Percentiles rank a stretch among this genome's conserved stretches.
Conservation (phyloP, 30 jellyfish, hydroid and myxozoan species). For the Sanderia malayensis region DNA sequence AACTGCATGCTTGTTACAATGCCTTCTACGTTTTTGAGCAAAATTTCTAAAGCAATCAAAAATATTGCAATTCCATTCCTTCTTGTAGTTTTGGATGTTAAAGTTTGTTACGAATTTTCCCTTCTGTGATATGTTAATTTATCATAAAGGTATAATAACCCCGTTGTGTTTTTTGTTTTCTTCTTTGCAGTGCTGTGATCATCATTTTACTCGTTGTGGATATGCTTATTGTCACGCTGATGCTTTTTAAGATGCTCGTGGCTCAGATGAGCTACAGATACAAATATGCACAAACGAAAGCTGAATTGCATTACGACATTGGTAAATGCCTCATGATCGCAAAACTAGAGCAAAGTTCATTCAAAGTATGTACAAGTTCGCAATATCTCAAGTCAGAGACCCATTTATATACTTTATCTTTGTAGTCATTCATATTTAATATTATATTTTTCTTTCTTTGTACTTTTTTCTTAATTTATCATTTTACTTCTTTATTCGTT, state of each 20-base stretch:
- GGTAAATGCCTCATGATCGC: slow-evolving; percentile 69
- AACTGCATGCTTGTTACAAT: neutral
- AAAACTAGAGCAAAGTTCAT: slow-evolving; percentile 51
- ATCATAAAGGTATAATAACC: too few relatives aligned
- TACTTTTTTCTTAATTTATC: too few relatives aligned
- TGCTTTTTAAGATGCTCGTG: slow-evolving; percentile 80
- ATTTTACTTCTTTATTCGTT: neutral
- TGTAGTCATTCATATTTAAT: too few relatives aligned
- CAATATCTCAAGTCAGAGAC: too few relatives aligned
- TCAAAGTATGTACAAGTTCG: slow-evolving; percentile 48
- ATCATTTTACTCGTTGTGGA: slow-evolving; percentile 59
- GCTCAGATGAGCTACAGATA: slow-evolving; percentile 89
- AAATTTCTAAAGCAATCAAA: too few relatives aligned
- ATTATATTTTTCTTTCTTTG: neutral
- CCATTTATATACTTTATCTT: too few relatives aligned
- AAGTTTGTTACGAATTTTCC: too few relatives aligned
- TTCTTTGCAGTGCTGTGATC: slow-evolving; percentile 64
- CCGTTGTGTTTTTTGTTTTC: too few relatives aligned
- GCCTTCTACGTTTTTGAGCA: too few relatives aligned
- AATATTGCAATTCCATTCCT: too few relatives aligned
- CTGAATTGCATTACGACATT: slow-evolving; percentile 74
- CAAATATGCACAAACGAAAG: slow-evolving; percentile 67
- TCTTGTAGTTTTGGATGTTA: too few relatives aligned
- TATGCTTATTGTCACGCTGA: slow-evolving; percentile 67
- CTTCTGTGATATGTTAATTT: too few relatives aligned